phyloP scores from a whole-genome alignment of 2,113 vertebrate genomes.

The Urocitellus parryii region DNA sequence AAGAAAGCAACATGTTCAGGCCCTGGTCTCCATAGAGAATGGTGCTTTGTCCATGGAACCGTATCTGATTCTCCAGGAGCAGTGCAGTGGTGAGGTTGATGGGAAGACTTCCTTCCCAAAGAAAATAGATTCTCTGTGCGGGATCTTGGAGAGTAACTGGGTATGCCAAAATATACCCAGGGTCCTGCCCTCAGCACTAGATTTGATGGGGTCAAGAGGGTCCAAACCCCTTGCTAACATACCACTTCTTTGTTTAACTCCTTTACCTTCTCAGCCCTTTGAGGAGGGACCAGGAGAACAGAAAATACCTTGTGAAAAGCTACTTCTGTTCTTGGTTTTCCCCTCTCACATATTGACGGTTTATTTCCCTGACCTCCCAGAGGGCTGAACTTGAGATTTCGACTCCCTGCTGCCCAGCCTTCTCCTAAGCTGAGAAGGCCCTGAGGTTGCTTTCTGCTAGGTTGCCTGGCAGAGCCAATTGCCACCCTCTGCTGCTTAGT shows the following conservation, averaged over 20 bases:
- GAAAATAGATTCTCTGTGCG: constrained; percentile 4
- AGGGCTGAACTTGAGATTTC: constrained; percentile 34
- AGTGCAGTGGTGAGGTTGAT: constrained; percentile 60
- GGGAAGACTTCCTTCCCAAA: constrained; percentile 66
- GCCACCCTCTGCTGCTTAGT: constrained; percentile 15
- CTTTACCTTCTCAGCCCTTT: constrained; percentile 56
- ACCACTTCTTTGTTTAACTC: constrained; percentile 66
- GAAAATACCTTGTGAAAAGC: constrained; percentile 62
- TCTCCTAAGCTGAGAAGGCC: not conserved
- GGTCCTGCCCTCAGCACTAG: constrained; percentile 68
- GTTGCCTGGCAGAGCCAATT: constrained; percentile 1
- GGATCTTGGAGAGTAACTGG: constrained; percentile 66
- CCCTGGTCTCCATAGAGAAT: constrained; percentile 85
- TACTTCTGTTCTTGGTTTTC: constrained; percentile 64
- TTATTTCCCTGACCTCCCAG: constrained; percentile 53
- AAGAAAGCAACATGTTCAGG: constrained; percentile 30
- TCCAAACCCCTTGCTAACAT: constrained; percentile 66
- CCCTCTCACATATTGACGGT: constrained; percentile 56
- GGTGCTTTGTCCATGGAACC: constrained; percentile 86
- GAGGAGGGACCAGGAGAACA: constrained; percentile 71
- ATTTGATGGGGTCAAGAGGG: constrained; percentile 71
- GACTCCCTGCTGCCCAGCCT: constrained; percentile 17
- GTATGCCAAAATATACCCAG: constrained; percentile 71
- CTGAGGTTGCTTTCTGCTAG: not conserved
- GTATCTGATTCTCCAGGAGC: constrained; percentile 70